Evolutionary conservation across 2,888 invertebrate species (phyloP).

Genomic region (Folsomia candida): DNA sequence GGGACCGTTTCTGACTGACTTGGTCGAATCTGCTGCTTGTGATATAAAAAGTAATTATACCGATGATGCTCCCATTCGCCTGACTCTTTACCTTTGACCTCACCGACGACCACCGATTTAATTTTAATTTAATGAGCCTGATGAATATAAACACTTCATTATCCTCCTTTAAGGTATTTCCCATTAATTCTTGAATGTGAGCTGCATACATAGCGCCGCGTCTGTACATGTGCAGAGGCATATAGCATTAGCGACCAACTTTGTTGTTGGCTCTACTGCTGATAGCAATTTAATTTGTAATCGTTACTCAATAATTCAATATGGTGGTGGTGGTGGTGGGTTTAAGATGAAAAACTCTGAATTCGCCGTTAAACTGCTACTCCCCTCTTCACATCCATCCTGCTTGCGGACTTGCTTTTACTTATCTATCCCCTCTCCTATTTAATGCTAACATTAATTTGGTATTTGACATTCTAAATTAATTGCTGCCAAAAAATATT

Average conservation of each 20-base stretch:
- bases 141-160: background rate
- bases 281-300: conserved; percentile 6
- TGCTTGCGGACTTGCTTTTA: background rate
- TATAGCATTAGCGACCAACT: no score
- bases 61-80: background rate
- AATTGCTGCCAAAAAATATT: conserved; percentile 1
- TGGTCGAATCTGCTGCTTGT: no score
- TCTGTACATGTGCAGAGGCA: no score
- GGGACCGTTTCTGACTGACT: background rate
- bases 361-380: no score
- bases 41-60: background rate
- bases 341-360: background rate
- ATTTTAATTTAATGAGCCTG: background rate
- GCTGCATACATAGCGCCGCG: background rate
- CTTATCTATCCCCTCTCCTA: background rate
- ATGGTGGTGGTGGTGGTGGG: background rate
- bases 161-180: background rate
- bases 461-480: conserved; percentile 4
- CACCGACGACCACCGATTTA: background rate
- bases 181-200: background rate
- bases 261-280: no score
- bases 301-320: background rate
- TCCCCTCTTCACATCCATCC: background rate
- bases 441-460: background rate
- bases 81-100: background rate